Evolutionary conservation across 2,113 vertebrate genomes (phyloP).

Genomic region (Pseudonaja textilis): DNA sequence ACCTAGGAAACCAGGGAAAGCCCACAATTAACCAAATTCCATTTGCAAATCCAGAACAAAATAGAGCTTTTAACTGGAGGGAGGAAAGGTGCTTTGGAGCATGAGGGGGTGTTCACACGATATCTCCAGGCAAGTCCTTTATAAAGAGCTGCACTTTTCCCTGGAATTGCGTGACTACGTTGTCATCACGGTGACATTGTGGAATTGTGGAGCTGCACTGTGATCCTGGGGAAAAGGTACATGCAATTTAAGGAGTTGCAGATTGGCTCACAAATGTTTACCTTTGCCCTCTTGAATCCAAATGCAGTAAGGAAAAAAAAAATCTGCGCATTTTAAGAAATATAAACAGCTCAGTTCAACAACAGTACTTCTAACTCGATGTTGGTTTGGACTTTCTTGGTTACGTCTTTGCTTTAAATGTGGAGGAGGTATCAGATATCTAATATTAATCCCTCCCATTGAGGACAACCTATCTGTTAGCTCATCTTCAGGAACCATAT

Average conservation of each 20-base stretch:
- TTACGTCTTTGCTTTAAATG: background rate
- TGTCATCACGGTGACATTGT: background rate
- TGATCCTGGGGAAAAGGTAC: background rate
- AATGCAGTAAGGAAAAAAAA: background rate
- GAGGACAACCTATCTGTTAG: background rate
- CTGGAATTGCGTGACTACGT: background rate
- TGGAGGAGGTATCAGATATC: background rate
- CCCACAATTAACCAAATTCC: constrained; percentile 28
- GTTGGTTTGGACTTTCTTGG: background rate
- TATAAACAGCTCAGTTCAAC: background rate
- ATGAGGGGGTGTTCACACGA: background rate
- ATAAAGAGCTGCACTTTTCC: background rate
- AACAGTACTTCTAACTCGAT: background rate
- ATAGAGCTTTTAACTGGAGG: background rate
- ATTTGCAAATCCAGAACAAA: background rate
- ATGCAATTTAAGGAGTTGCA: background rate
- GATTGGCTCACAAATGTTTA: background rate
- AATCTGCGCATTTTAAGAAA: background rate
- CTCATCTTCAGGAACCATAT: background rate
- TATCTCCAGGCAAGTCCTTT: background rate
- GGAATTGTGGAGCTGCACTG: background rate
- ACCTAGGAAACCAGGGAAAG: constrained; percentile 71
- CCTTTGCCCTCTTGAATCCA: background rate
- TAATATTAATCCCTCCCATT: background rate
- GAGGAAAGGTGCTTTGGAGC: background rate